phyloP scores from a whole-genome alignment of 2,797 vertebrate genomes.

The Sebastes hubbsi region DNA sequence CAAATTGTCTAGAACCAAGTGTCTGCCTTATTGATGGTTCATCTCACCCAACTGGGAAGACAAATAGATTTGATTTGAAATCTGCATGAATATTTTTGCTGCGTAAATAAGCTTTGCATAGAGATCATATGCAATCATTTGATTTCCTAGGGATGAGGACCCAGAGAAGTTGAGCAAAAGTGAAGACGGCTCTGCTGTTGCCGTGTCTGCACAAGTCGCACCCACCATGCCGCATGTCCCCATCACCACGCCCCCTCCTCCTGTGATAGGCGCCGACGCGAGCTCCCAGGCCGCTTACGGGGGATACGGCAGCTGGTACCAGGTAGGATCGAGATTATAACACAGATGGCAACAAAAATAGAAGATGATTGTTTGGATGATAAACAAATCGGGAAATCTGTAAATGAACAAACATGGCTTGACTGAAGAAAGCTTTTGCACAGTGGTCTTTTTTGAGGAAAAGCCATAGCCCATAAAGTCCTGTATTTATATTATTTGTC shows the following conservation, averaged over 20 bases:
- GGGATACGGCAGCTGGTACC: slow-evolving; percentile 84
- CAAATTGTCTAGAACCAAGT: neutral
- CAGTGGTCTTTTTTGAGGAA: neutral
- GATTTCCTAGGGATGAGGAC: slow-evolving; percentile 72
- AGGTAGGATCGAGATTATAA: slow-evolving; percentile 68
- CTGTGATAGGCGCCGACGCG: slow-evolving; percentile 75
- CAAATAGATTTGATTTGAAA: neutral
- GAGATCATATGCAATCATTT: neutral
- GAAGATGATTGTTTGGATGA: neutral
- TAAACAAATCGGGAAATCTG: neutral
- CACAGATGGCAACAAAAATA: neutral
- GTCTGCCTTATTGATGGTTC: neutral
- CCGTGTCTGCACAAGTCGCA: slow-evolving; percentile 43
- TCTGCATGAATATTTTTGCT: neutral
- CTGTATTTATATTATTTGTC: neutral
- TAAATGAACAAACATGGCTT: neutral
- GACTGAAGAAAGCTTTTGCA: neutral
- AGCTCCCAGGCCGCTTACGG: slow-evolving; percentile 70
- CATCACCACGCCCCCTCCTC: slow-evolving; percentile 79
- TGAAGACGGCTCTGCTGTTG: slow-evolving; percentile 72
- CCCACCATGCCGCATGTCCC: slow-evolving; percentile 72
- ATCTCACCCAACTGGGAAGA: neutral
- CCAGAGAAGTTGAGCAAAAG: slow-evolving; percentile 77
- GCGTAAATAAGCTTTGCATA: neutral
- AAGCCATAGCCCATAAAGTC: neutral